Evolutionary conservation across 1,140 invertebrate species (phyloP).

Genomic region (Delia radicum): DNA sequence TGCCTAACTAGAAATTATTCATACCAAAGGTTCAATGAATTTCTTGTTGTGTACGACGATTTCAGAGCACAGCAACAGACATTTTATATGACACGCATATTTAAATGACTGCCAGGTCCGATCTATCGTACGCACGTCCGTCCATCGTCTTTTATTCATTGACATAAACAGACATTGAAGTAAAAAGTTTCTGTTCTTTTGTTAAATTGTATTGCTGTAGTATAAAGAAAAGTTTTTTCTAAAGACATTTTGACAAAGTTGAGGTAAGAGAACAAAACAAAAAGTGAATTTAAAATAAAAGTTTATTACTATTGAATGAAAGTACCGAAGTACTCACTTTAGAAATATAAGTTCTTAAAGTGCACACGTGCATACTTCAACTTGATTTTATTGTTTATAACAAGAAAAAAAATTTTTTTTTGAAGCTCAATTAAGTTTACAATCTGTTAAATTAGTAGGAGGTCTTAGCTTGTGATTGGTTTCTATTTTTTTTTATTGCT

Average conservation of each 20-base stretch:
- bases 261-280: not conserved
- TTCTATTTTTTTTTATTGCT: not conserved
- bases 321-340: no score
- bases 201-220: not conserved
- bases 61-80: not conserved
- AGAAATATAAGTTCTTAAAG: not conserved
- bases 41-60: no score
- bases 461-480: not conserved
- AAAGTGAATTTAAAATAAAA: no score
- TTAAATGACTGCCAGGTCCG: not conserved
- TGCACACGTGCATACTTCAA: not conserved
- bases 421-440: not conserved
- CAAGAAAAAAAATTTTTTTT: not conserved
- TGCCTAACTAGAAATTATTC: not conserved
- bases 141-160: not conserved
- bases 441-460: not conserved
- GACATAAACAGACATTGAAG: not conserved
- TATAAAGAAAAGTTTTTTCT: not conserved
- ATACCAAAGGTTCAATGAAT: not conserved
- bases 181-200: not conserved
- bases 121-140: no score
- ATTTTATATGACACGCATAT: not conserved
- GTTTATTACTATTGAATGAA: no score
- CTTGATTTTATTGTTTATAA: not conserved
- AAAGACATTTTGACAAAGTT: not conserved